phyloP scores from a whole-genome alignment of 2,888 invertebrate genomes.

The Chloroclysta siterata region DNA sequence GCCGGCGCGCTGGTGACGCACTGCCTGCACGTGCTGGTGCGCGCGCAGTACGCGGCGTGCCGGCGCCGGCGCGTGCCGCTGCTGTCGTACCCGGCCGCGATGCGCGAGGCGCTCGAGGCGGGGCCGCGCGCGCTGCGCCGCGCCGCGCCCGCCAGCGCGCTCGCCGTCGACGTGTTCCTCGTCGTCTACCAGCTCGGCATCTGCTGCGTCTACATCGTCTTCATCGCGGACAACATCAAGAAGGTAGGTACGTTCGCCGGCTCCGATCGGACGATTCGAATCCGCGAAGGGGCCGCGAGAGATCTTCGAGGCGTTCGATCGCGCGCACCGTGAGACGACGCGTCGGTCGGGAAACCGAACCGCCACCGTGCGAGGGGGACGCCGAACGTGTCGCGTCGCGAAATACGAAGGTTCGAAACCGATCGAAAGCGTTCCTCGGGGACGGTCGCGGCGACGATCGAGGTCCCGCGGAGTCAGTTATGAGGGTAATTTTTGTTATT shows the following conservation, averaged over 20 bases:
- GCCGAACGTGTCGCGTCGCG: no score
- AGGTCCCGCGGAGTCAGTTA: no score
- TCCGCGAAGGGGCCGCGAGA: no score
- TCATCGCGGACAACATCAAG: slow-evolving; percentile 93
- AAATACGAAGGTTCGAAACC: no score
- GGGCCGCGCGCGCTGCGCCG: slow-evolving; percentile 88
- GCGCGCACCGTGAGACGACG: no score
- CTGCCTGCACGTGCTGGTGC: slow-evolving; percentile 92
- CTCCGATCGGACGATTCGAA: no score
- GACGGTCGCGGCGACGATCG: no score
- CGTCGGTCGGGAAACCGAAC: no score
- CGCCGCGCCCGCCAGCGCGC: slow-evolving; percentile 86
- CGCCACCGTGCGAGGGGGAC: no score
- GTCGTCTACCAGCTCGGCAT: slow-evolving; percentile 96
- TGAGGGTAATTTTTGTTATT: no score
- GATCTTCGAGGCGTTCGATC: no score
- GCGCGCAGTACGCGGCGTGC: slow-evolving; percentile 84
- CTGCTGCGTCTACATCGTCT: slow-evolving; percentile 98
- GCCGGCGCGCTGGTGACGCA: slow-evolving; percentile 93
- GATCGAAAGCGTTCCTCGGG: no score
- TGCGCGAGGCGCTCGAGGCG: slow-evolving; percentile 90
- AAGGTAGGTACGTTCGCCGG: slow-evolving; percentile 82
- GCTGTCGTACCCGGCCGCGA: slow-evolving; percentile 93
- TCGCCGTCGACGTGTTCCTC: slow-evolving; percentile 88
- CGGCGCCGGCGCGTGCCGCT: slow-evolving; percentile 87